Conservation (phyloP, 1,140 invertebrate genomes). For the Heliothis subflexa region DNA sequence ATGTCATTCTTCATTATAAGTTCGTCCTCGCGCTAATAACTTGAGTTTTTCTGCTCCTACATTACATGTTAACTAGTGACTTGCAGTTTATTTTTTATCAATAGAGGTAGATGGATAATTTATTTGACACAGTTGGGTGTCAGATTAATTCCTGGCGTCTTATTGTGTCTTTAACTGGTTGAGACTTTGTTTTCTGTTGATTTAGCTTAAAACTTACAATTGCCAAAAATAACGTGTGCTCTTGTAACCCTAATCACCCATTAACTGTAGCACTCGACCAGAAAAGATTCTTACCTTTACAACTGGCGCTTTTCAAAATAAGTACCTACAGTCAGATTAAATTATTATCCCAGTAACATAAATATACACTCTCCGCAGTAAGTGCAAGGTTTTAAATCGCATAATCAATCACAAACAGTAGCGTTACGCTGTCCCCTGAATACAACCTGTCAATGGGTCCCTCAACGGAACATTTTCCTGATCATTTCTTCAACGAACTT, state of each 20-base stretch:
- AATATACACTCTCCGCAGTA: slow-evolving; percentile 1
- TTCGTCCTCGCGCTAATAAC: slow-evolving; percentile 46
- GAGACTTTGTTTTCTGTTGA: too few relatives aligned
- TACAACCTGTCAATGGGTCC: slow-evolving; percentile 42
- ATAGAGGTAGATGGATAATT: not conserved
- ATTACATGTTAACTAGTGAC: not conserved
- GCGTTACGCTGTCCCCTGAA: slow-evolving; percentile 41
- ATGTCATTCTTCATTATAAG: slow-evolving; percentile 37
- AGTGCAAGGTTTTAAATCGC: slow-evolving; percentile 15
- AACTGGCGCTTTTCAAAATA: slow-evolving; percentile 36
- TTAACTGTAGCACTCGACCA: slow-evolving; percentile 25
- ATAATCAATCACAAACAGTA: slow-evolving; percentile 36
- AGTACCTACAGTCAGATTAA: slow-evolving; percentile 1
- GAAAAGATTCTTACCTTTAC: slow-evolving; percentile 24
- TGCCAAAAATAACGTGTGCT: too few relatives aligned
- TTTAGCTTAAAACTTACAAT: too few relatives aligned
- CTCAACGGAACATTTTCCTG: slow-evolving; percentile 33
- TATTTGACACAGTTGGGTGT: too few relatives aligned
- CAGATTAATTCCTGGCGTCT: too few relatives aligned
- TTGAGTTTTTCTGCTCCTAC: slow-evolving; percentile 20
- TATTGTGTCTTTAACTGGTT: too few relatives aligned
- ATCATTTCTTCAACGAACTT: not conserved
- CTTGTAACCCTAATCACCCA: not conserved
- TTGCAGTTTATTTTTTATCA: not conserved
- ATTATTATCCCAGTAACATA: not conserved